These are phyloP conservation scores for Drosophila sproati DNA, from an alignment of 1,140 invertebrate genomes.

Conservation along the genomic window DNA sequence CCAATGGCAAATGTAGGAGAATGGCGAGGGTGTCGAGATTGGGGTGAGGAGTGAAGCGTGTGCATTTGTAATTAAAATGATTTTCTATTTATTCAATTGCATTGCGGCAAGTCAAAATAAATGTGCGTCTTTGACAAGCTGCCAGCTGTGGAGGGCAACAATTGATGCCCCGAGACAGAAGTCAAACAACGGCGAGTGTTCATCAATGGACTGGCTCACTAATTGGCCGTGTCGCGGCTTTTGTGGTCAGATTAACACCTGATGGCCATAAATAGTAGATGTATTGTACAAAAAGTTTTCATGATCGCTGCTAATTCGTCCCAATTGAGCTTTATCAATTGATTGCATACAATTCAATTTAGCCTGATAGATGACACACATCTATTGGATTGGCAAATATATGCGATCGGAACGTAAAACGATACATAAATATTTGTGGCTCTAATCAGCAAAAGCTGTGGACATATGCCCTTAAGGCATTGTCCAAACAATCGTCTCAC, in stretches of 20 bases:
- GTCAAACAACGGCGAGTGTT: slow-evolving; percentile 10
- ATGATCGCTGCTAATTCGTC: slow-evolving; percentile 34
- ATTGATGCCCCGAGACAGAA: slow-evolving; percentile 11
- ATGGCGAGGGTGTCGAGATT: not conserved
- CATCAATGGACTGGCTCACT: slow-evolving; percentile 29
- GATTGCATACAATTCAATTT: slow-evolving; percentile 55
- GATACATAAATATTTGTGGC: slow-evolving; percentile 25
- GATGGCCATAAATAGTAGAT: not conserved
- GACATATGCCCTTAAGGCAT: slow-evolving; percentile 10
- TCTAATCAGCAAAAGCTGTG: slow-evolving; percentile 8
- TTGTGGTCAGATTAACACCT: slow-evolving; percentile 19
- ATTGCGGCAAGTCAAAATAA: slow-evolving; percentile 45
- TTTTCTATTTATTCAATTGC: slow-evolving; percentile 32
- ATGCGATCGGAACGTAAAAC: slow-evolving; percentile 24
- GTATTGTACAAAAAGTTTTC: slow-evolving; percentile 24
- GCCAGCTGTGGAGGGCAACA: slow-evolving; percentile 45
- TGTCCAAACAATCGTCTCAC: slow-evolving; percentile 36
- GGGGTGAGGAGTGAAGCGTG: slow-evolving; percentile 2
- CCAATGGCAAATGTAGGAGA: not conserved
- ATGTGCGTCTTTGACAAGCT: slow-evolving; percentile 60
- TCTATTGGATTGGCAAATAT: slow-evolving; percentile 38
- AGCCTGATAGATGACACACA: slow-evolving; percentile 10
- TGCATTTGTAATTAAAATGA: slow-evolving; percentile 48
- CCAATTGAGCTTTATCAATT: slow-evolving; percentile 44
- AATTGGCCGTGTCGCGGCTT: slow-evolving; percentile 15